A percentile compares a stretch with the other conserved stretches of the same genome.
These are phyloP conservation scores for Stichopus chloronotus DNA, from an alignment of 35 echinoderm and acorn worm species.

Conservation along the genomic window DNA sequence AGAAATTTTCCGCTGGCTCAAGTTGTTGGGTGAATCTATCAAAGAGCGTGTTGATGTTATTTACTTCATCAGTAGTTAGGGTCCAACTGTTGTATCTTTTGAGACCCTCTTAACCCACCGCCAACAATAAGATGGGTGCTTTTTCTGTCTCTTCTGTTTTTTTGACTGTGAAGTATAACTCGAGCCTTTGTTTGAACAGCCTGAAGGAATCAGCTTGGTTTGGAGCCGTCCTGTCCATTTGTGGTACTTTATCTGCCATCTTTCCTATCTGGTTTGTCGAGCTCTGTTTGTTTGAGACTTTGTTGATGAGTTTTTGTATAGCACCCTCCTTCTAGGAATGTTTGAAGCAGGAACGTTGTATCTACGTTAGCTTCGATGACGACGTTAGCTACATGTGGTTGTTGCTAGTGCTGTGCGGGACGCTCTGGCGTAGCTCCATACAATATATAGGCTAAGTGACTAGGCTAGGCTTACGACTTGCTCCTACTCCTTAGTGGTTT, in stretches of 20 bases:
- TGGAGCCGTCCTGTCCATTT: neutral
- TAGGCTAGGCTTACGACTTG: too few species aligned
- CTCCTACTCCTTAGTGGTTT: too few species aligned
- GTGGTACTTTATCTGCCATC: slow-evolving; percentile 8
- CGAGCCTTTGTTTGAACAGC: slow-evolving; percentile 12
- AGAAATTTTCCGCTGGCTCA: slow-evolving; percentile 6
- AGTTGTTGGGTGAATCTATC: slow-evolving; percentile 8
- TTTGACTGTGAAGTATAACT: neutral
- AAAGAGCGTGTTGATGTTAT: neutral
- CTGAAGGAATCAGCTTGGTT: slow-evolving; percentile 28
- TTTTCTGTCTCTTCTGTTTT: neutral
- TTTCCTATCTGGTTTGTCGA: neutral
- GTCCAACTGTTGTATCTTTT: neutral
- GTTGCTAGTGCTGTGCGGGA: too few species aligned
- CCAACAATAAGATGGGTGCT: neutral
- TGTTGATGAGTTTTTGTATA: too few species aligned
- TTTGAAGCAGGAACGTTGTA: too few species aligned
- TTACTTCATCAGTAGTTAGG: neutral
- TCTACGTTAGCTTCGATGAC: too few species aligned
- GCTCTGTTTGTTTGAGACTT: too few species aligned
- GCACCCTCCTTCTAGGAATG: too few species aligned
- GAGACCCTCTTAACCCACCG: neutral
- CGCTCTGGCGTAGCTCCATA: too few species aligned
- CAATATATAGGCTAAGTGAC: too few species aligned
- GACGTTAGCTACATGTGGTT: too few species aligned